Conservation (phyloP, 2,888 invertebrate genomes). For the Stictocephala bisonia region DNA sequence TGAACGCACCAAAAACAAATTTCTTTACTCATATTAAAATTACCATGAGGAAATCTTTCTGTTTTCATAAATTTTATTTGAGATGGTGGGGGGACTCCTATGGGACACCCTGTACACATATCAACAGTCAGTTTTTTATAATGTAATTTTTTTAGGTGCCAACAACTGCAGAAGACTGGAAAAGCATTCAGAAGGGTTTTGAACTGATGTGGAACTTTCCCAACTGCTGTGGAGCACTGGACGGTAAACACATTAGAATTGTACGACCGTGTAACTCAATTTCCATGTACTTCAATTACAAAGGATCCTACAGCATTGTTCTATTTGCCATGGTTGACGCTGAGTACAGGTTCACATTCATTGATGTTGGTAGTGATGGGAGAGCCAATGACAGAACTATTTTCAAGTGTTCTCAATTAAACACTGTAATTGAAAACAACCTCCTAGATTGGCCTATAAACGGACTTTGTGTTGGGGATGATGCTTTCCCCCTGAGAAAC, state of each 20-base stretch:
- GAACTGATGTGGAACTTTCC: background rate
- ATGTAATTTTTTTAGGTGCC: conserved; percentile 11
- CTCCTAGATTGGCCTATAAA: conserved; percentile 28
- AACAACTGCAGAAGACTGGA: background rate
- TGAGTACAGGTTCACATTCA: conserved; percentile 54
- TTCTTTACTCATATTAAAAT: too few species aligned
- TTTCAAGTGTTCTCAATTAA: conserved; percentile 44
- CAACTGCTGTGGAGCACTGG: conserved; percentile 52
- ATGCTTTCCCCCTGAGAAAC: conserved; percentile 53
- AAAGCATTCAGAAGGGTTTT: background rate
- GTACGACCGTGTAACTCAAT: conserved; percentile 53
- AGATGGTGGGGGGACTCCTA: too few species aligned
- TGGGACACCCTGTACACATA: too few species aligned
- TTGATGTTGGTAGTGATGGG: conserved; percentile 54
- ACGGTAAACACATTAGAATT: conserved; percentile 59
- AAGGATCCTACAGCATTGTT: conserved; percentile 56
- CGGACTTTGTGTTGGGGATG: conserved; percentile 50
- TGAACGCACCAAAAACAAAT: too few species aligned
- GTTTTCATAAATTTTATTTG: too few species aligned
- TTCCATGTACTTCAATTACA: conserved; percentile 57
- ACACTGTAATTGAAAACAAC: conserved; percentile 42
- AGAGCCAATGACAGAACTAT: conserved; percentile 53
- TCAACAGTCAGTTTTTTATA: too few species aligned
- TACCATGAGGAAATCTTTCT: too few species aligned
- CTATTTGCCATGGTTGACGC: conserved; percentile 57